Percentiles rank a stretch among this genome's conserved stretches.
Conservation (phyloP, 2,113 vertebrate genomes). For the Merops nubicus region DNA sequence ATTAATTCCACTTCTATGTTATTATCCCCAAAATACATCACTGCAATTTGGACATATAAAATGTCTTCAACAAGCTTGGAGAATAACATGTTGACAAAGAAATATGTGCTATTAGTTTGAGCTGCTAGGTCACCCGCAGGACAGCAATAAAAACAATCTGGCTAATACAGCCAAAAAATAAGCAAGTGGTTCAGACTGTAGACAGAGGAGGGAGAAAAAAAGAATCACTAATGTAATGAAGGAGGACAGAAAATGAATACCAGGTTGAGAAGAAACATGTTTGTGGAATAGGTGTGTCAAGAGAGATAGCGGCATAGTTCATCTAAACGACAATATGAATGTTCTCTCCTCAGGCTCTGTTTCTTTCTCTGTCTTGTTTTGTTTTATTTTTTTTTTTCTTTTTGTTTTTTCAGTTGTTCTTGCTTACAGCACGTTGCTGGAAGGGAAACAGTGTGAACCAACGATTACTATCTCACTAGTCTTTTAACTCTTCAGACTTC, state of each 20-base stretch:
- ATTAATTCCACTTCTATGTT: slow-evolving; percentile 47
- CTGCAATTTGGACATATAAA: slow-evolving; percentile 46
- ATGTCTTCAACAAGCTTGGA: slow-evolving; percentile 38
- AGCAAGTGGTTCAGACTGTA: not conserved
- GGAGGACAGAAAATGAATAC: slow-evolving; percentile 61
- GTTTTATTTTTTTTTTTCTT: not conserved
- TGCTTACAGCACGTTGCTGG: slow-evolving; percentile 52
- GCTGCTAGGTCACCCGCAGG: not conserved
- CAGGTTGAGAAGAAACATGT: slow-evolving; percentile 50
- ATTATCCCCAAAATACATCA: slow-evolving; percentile 36
- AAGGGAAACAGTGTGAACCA: not conserved
- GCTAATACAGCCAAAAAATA: slow-evolving; percentile 44
- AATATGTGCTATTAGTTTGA: slow-evolving; percentile 50
- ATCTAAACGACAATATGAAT: slow-evolving; percentile 63
- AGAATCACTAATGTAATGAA: slow-evolving; percentile 47
- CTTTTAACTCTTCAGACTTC: slow-evolving; percentile 24
- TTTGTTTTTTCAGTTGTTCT: slow-evolving; percentile 29
- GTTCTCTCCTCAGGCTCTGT: slow-evolving; percentile 26
- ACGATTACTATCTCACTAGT: slow-evolving; percentile 38
- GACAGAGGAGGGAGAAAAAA: not conserved
- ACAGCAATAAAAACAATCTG: slow-evolving; percentile 18
- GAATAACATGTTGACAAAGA: slow-evolving; percentile 29
- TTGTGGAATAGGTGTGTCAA: slow-evolving; percentile 52
- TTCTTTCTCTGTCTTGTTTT: slow-evolving; percentile 44
- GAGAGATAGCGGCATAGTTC: slow-evolving; percentile 49